Conservation (phyloP, 2,888 invertebrate genomes). For the Trissonchulus latispiculum region DNA sequence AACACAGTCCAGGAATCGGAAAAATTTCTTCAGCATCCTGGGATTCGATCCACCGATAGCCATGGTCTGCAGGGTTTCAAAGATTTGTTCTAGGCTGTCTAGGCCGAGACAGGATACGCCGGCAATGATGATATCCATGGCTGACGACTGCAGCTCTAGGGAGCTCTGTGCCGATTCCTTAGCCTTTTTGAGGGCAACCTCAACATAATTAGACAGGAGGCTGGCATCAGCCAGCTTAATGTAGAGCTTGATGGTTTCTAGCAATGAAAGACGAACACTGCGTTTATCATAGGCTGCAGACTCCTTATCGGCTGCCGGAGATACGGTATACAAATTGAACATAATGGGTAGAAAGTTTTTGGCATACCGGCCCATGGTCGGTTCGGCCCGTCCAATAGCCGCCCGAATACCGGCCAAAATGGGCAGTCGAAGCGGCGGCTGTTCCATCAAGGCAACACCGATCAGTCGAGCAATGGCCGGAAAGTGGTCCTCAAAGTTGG, state of each 20-base stretch:
- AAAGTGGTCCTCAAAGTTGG: constrained; percentile 43
- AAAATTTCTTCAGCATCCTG: not conserved
- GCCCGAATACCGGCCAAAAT: constrained; percentile 71
- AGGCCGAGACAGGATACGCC: not conserved
- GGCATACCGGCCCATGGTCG: constrained; percentile 59
- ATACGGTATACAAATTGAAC: constrained; percentile 72
- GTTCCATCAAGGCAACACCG: constrained; percentile 65
- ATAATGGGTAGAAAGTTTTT: constrained; percentile 87
- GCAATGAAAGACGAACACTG: constrained; percentile 61
- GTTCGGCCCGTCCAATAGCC: constrained; percentile 54
- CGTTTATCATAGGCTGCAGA: constrained; percentile 50
- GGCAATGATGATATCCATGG: not conserved
- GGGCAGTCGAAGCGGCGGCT: constrained; percentile 65
- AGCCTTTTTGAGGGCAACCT: constrained; percentile 34
- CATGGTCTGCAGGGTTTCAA: not conserved
- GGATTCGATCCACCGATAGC: not conserved
- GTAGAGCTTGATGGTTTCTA: constrained; percentile 67
- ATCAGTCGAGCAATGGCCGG: constrained; percentile 62
- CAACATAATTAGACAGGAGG: constrained; percentile 35
- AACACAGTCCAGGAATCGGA: not conserved
- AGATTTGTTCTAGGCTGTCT: not conserved
- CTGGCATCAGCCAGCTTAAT: constrained; percentile 46
- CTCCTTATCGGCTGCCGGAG: constrained; percentile 44
- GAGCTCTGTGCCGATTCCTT: no score
- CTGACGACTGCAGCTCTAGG: not conserved